phyloP scores from a whole-genome alignment of 2,888 invertebrate genomes.

The Caenorhabditis panamensis region DNA sequence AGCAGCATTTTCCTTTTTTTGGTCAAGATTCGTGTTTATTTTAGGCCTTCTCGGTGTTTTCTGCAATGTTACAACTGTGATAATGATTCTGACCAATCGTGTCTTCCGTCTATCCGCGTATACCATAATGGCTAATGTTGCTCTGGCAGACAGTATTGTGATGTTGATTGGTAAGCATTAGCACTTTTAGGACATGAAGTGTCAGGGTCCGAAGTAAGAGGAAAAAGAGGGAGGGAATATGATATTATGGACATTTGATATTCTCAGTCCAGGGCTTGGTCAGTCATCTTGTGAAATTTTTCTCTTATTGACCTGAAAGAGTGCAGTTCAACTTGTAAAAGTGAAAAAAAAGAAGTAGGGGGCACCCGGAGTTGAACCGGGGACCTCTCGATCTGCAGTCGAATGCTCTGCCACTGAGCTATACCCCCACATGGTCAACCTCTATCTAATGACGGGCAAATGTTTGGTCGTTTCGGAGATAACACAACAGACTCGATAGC shows the following conservation, averaged over 20 bases:
- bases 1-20: not conserved
- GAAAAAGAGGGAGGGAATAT: not conserved
- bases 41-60: conserved; percentile 72
- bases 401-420: conserved; percentile 81
- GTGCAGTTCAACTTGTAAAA: too few relatives aligned
- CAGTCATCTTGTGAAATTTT: not conserved
- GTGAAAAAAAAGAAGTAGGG: conserved; percentile 71
- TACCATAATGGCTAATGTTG: conserved; percentile 78
- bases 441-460: not conserved
- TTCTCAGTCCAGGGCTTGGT: not conserved
- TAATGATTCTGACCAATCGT: conserved; percentile 77
- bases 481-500: not conserved
- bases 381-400: conserved; percentile 81
- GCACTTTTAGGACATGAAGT: not conserved
- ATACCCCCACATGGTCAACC: conserved; percentile 68
- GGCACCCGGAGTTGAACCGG: conserved; percentile 79
- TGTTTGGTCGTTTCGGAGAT: not conserved
- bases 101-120: conserved; percentile 80
- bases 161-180: conserved; percentile 63
- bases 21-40: not conserved
- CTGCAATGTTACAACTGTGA: conserved; percentile 75
- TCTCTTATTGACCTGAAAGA: not conserved
- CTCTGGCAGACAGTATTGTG: conserved; percentile 69
- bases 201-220: too few relatives aligned
- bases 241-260: conserved; percentile 5